Evolutionary conservation across 1,140 invertebrate genomes (phyloP).

Genomic region (Vollenhovia emeryi): DNA sequence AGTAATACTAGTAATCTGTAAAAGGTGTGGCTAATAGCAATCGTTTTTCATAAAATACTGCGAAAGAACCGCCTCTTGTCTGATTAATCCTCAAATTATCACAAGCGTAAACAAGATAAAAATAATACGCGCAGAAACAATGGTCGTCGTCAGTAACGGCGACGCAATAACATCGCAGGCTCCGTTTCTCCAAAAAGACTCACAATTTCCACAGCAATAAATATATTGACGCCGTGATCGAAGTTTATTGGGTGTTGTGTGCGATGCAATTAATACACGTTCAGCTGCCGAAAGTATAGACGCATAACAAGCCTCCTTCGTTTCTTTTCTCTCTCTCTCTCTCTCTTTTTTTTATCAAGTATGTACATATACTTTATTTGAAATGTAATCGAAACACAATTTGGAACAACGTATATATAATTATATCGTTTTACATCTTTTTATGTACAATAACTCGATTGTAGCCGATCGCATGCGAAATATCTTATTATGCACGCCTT

Average conservation of each 20-base stretch:
- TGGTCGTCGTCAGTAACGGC: not conserved
- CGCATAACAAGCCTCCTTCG: not conserved
- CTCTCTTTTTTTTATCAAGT: constrained; percentile 35
- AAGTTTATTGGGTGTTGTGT: constrained; percentile 36
- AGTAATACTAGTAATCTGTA: not conserved
- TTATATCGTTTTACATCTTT: constrained; percentile 24
- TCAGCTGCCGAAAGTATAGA: constrained; percentile 13
- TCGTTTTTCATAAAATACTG: not conserved
- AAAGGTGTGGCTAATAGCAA: not conserved
- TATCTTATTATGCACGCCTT: not conserved
- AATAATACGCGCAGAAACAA: not conserved
- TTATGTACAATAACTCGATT: constrained; percentile 26
- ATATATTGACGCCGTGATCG: constrained; percentile 15
- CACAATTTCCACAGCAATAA: constrained; percentile 7
- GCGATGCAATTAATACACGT: constrained; percentile 27
- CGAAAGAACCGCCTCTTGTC: not conserved
- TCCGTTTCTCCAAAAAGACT: not conserved
- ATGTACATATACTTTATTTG: constrained; percentile 52
- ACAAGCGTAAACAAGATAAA: no score
- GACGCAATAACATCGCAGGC: not conserved
- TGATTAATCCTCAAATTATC: not conserved
- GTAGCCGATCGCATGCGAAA: not conserved
- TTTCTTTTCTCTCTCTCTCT: no score
- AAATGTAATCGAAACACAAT: constrained; percentile 19
- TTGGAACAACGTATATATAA: constrained; percentile 25